These are phyloP conservation scores for Larimichthys polyactis DNA, from an alignment of 2,113 vertebrate species.

Conservation along the genomic window DNA sequence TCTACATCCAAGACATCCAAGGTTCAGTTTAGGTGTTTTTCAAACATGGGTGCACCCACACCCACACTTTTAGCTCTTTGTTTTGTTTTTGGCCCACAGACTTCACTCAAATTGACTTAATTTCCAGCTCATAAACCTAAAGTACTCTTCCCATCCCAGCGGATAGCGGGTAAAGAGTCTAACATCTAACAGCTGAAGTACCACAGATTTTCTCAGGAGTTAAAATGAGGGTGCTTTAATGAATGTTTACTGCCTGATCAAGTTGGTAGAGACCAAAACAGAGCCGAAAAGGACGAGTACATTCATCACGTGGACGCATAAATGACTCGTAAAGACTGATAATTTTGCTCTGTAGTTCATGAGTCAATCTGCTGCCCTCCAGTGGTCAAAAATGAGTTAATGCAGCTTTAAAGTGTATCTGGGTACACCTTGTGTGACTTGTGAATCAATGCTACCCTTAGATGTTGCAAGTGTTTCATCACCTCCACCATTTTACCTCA, in stretches of 20 bases:
- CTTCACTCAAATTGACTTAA: not conserved
- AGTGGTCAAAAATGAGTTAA: not conserved
- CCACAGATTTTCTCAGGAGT: not conserved
- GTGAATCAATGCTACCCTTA: constrained; percentile 46
- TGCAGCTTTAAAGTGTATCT: not conserved
- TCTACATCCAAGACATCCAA: no score
- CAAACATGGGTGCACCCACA: no score
- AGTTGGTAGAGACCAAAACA: not conserved
- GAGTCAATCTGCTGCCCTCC: constrained; percentile 7
- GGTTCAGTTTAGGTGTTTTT: no score
- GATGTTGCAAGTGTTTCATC: constrained; percentile 70
- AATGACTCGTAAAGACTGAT: not conserved
- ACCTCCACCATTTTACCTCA: constrained; percentile 59
- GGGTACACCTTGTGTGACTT: constrained; percentile 40
- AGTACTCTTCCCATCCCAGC: not conserved
- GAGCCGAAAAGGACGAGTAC: not conserved
- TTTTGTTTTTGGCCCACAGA: not conserved
- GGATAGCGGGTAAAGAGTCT: not conserved
- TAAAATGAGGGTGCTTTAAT: not conserved
- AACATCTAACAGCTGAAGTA: not conserved
- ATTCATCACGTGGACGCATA: not conserved
- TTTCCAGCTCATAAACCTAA: not conserved
- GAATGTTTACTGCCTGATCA: not conserved
- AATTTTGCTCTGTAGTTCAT: not conserved
- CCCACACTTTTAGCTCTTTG: not conserved